Conservation (phyloP, 2,888 invertebrate species). For the Lycocerus yunnanus region DNA sequence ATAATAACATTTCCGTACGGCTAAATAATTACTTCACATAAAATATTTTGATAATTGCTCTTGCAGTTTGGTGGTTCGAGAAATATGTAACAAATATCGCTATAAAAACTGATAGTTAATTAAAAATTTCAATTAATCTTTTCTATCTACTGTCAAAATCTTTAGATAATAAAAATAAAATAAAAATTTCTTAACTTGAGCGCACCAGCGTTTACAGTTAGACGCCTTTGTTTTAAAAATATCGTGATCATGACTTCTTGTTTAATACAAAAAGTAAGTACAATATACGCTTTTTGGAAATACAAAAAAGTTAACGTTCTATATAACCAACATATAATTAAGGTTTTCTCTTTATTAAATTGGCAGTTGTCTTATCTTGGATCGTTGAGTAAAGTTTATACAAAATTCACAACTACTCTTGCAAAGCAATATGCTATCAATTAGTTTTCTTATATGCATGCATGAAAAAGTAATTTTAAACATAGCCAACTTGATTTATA, state of each 20-base stretch:
- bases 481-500: constrained; percentile 20
- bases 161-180: not conserved
- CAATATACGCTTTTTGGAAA: constrained; percentile 16
- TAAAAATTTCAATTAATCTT: constrained; percentile 15
- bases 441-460: constrained; percentile 7
- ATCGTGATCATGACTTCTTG: constrained; percentile 15
- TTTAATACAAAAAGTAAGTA: constrained; percentile 13
- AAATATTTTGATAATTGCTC: not conserved
- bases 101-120: constrained; percentile 14
- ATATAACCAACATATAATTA: constrained; percentile 22
- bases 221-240: constrained; percentile 15
- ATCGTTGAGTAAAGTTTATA: not conserved
- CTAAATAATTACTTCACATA: not conserved
- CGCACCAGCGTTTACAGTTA: constrained; percentile 12
- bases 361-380: constrained; percentile 20
- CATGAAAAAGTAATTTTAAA: constrained; percentile 22
- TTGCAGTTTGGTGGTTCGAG: not conserved
- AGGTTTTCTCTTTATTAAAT: constrained; percentile 28
- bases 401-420: constrained; percentile 4
- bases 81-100: not conserved
- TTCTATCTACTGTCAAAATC: constrained; percentile 5
- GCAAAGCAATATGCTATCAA: constrained; percentile 5
- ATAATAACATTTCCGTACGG: not conserved
- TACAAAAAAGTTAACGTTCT: constrained; percentile 7
- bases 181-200: not conserved